phyloP scores from a whole-genome alignment of 2,797 vertebrate genomes.

The Nyctibius grandis region DNA sequence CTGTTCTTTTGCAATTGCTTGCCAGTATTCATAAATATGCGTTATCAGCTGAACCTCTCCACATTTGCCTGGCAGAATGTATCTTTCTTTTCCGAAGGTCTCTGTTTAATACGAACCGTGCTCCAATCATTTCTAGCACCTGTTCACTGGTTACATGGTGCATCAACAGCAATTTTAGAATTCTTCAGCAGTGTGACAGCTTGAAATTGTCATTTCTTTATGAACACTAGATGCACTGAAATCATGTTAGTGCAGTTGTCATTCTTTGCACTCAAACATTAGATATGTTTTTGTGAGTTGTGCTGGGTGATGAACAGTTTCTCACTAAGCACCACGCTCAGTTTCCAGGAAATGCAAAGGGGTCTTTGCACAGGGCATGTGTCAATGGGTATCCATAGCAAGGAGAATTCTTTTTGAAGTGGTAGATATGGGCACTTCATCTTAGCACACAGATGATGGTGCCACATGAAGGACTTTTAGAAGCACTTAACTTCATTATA shows the following conservation, averaged over 20 bases:
- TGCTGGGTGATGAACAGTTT: neutral
- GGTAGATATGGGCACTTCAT: neutral
- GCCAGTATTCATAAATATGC: conserved; percentile 32
- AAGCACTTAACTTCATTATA: conserved; percentile 40
- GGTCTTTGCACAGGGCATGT: neutral
- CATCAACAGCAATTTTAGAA: conserved; percentile 62
- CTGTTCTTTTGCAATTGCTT: conserved; percentile 47
- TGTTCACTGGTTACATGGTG: conserved; percentile 58
- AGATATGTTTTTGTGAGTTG: conserved; percentile 3
- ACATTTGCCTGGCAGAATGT: conserved; percentile 41
- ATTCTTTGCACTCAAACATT: conserved; percentile 31
- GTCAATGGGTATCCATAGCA: neutral
- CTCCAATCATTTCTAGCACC: conserved; percentile 60
- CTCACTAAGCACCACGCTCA: neutral
- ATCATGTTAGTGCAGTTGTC: conserved; percentile 40
- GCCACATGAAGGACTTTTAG: neutral
- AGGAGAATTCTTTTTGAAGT: conserved; percentile 34
- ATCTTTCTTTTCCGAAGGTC: conserved; percentile 54
- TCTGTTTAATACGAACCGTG: conserved; percentile 30
- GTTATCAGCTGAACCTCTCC: conserved; percentile 50
- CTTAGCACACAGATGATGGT: neutral
- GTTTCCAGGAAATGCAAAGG: conserved; percentile 8
- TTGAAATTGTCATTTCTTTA: conserved; percentile 60
- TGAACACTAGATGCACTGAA: conserved; percentile 41
- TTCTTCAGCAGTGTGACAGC: conserved; percentile 52